Evolutionary conservation across 2,797 vertebrate species (phyloP).

Genomic region (Ammospiza maritima): DNA sequence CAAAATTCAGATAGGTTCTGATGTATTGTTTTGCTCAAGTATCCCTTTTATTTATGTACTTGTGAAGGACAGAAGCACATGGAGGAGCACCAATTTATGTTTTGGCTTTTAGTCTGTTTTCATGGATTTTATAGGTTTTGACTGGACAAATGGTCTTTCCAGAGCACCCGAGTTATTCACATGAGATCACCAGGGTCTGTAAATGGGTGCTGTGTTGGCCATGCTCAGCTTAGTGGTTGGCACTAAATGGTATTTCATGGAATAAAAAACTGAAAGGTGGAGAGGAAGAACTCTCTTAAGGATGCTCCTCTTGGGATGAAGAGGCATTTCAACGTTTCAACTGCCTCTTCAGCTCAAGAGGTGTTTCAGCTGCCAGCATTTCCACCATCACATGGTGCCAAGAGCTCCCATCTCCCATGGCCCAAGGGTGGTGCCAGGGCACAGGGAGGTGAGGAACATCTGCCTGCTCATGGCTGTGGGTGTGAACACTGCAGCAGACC

Average conservation of each 20-base stretch:
- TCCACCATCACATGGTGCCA: background rate
- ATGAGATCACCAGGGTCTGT: background rate
- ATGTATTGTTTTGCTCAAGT: background rate
- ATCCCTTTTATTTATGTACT: background rate
- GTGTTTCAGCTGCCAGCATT: background rate
- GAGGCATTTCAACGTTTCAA: background rate
- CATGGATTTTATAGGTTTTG: background rate
- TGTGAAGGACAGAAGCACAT: background rate
- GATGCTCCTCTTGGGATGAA: background rate
- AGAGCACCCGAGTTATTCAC: background rate
- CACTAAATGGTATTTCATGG: background rate
- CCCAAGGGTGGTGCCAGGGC: background rate
- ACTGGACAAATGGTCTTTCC: background rate
- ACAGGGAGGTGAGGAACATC: fast-evolving
- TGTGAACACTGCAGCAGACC: background rate
- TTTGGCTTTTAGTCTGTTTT: background rate
- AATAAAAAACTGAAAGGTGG: background rate
- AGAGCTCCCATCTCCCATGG: background rate
- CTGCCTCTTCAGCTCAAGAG: background rate
- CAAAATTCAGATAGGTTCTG: background rate
- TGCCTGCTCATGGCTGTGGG: background rate
- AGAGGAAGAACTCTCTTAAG: background rate
- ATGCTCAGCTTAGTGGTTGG: fast-evolving
- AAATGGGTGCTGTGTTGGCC: background rate
- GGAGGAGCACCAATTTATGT: background rate